Evolutionary conservation across 2,888 invertebrate genomes (phyloP), one percentile per base, ranked within the genome.

Genomic region (Ellobium chinense): DNA sequence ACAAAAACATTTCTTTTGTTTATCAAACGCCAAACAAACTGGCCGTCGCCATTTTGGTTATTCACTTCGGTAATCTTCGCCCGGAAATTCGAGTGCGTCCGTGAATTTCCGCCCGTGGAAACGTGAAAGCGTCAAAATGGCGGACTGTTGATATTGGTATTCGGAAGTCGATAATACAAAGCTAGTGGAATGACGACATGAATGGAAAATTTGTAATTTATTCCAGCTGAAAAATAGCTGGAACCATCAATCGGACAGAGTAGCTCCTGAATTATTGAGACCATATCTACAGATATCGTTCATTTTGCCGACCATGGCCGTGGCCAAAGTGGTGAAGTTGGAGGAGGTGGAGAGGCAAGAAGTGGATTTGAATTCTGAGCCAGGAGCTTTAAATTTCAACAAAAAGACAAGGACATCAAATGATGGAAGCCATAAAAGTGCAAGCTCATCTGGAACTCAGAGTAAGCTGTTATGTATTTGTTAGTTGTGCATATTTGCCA

Each of bases 101-200:
- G 82, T 39, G 37, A 24, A 74, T 76, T 72, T 78, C 78, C 87
- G 85, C 83, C 85, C 89, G 82, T 90, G 83, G 89, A 87, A 86
- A 90, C 89, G 80, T 72, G 72, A 68, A 83, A 85, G 90, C 89
- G 88, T 89, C 89, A 89, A 89, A 83, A 90, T 90, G 90, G 90
- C 83, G 85, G 85, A 82, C n/a, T 65, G 34, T 27, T 63, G 63
- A n/a, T 18, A 63, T n/a, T 4, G n/a, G 24, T 56, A n/a, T 5
- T 4, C 14, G 18, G 1, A n/a, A 12, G 24, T 18, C 18, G 2
- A 2, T 9, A 4, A 60, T 7, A 60, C 27, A 29, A 1, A 18
- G 21, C 36, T 18, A 34, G 2, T 14, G 18, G 2, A 34, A 7
- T 63, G 21, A 34, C 5, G 9, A 21, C 2, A 37, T 39, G 1